Base-by-base conservation (phyloP, 2,113 vertebrate genomes). In the Propithecus coquereli region DNA sequence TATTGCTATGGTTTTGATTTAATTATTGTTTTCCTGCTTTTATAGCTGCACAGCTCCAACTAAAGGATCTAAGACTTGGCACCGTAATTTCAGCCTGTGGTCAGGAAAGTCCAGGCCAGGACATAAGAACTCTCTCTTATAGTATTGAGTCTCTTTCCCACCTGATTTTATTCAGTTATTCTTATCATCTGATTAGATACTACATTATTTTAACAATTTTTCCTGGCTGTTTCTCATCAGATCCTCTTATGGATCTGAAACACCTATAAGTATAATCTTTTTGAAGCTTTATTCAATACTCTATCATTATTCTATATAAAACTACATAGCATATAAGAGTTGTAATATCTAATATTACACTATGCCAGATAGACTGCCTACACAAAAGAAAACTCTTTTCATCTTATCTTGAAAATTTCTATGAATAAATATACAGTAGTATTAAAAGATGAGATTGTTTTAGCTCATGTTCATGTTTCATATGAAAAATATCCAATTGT, bases 401-500 rank as follows among this genome's bases (percentile, higher is more conserved):
- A 50, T 76, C 63, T 95, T 93, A 68, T 54, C 59, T 92, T 90
- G 45, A 95, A 23, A 68, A 80, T 92, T 96, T 79, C 57, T 92
- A 27, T 82, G 63, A 80, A 20, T 47, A 71, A 91, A 66, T 92
- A 85, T 40, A 47, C 79, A 3, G 17, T 79, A 87, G 70, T 70
- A 87, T 95, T 89, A 89, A 82, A 96, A 91, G 18, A 82, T 61
- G 40, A 88, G 73, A 45, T 43, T 70, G 16, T 59, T 96, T 90
- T 73, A 43, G 74, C 68, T 96, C 74, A 76, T 87, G 45, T 45
- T 80, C 43, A 40, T 87, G 52, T 74, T 96, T 92, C 81, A 61
- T 87, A 90, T 94, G 34, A 90, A 77, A 94, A 92, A 81, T 32
- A 54, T 7, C 52, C 57, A 74, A 52, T 52, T 91, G 17, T 76